Percentiles rank a stretch among this genome's conserved stretches.
phyloP scores from a whole-genome alignment of 2,888 invertebrate species.

The Drosophila longiperda region DNA sequence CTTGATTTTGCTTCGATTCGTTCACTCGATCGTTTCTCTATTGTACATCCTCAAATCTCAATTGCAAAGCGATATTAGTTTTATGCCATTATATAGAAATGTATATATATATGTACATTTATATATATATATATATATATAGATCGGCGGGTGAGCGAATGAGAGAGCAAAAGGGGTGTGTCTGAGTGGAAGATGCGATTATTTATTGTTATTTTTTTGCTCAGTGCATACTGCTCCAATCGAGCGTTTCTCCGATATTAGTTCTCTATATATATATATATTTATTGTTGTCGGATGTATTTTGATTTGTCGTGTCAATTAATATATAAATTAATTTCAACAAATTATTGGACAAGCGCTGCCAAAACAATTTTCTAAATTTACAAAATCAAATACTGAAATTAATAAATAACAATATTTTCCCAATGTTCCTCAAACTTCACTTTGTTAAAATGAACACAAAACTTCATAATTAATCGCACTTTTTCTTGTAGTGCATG shows the following conservation, averaged over 20 bases:
- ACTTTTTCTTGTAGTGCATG: conserved; percentile 14
- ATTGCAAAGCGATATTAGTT: conserved; percentile 57
- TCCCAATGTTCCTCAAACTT: conserved; percentile 33
- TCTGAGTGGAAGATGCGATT: conserved; percentile 15
- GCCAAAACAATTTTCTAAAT: conserved; percentile 22
- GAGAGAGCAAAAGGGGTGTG: not conserved
- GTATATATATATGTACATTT: not conserved
- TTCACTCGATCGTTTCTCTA: conserved; percentile 14
- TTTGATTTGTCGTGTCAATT: conserved; percentile 45
- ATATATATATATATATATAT: not conserved
- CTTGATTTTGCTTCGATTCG: not conserved
- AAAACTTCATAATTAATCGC: conserved; percentile 9
- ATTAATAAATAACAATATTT: not conserved
- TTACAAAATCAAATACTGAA: not conserved
- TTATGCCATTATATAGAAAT: conserved; percentile 16
- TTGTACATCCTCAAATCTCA: conserved; percentile 49
- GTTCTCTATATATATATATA: conserved; percentile 19
- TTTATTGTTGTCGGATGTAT: conserved; percentile 23
- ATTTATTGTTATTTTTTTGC: conserved; percentile 10
- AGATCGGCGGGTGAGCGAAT: conserved; percentile 17
- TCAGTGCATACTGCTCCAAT: conserved; percentile 4
- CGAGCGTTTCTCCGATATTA: conserved; percentile 11
- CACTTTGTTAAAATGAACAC: conserved; percentile 39
- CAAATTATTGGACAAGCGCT: conserved; percentile 23
- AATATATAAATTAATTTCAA: conserved; percentile 13